These are phyloP conservation scores for Hydrophis major DNA, from an alignment of 2,797 vertebrate species.

Conservation along the genomic window DNA sequence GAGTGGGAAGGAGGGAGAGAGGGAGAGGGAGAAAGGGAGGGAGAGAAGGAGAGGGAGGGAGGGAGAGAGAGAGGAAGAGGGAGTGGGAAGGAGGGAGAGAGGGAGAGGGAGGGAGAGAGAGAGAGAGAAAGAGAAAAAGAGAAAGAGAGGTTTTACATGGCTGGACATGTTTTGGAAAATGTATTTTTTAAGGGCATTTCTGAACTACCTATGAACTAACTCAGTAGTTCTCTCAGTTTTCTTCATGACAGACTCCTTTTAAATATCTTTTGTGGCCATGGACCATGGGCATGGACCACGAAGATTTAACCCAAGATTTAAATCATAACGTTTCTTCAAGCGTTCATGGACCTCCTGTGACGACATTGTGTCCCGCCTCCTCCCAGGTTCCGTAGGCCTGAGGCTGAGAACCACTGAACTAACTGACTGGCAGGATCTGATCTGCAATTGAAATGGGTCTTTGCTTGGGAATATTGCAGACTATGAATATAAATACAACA, in stretches of 20 bases:
- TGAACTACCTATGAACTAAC: not conserved
- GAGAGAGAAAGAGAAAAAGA: not conserved
- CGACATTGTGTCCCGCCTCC: not conserved
- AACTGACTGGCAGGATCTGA: not conserved
- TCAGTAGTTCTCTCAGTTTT: not conserved
- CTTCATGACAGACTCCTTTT: not conserved
- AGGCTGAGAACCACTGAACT: not conserved
- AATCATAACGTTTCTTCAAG: not conserved
- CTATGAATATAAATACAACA: not conserved
- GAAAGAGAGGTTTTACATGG: not conserved
- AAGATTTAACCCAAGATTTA: not conserved
- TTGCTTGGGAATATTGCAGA: not conserved
- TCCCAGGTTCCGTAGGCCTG: not conserved
- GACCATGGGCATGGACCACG: not conserved
- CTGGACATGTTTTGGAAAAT: not conserved
- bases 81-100: no score
- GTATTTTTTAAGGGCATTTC: not conserved
- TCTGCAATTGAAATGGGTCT: not conserved
- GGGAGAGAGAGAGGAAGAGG: no score
- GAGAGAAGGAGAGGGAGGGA: rapidly evolving
- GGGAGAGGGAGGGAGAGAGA: no score
- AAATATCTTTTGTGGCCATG: not conserved
- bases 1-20: no score
- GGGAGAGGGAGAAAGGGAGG: rapidly evolving
- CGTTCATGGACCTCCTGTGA: not conserved